These are phyloP conservation scores for Eidolon helvum DNA, from an alignment of 2,113 vertebrate species.

Conservation along the genomic window DNA sequence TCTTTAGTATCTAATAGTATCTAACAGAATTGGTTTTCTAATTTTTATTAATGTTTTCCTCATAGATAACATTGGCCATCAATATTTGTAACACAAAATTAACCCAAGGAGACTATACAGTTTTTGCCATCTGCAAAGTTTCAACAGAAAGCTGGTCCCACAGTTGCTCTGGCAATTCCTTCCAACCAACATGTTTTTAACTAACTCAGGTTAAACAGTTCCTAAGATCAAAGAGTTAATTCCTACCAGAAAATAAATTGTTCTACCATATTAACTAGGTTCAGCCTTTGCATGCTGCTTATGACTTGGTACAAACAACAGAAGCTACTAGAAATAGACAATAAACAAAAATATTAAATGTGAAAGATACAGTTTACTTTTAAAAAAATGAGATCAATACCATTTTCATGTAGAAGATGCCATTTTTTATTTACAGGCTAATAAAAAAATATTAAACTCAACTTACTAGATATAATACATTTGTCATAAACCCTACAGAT, in stretches of 20 bases:
- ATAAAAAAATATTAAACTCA: conserved; percentile 81
- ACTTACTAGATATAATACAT: conserved; percentile 66
- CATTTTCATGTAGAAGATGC: conserved; percentile 72
- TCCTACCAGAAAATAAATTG: background rate
- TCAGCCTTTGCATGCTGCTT: background rate
- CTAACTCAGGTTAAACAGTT: background rate
- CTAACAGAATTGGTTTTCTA: background rate
- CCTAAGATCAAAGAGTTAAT: background rate
- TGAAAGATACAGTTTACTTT: conserved; percentile 63
- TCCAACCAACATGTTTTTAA: background rate
- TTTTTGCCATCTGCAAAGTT: background rate
- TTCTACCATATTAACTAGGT: background rate
- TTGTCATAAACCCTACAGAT: conserved; percentile 68
- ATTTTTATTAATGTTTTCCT: background rate
- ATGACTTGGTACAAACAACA: background rate
- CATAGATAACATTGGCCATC: background rate
- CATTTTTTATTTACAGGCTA: conserved; percentile 81
- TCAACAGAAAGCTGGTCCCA: background rate
- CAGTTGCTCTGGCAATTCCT: background rate
- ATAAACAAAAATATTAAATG: conserved; percentile 48
- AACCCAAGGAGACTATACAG: background rate
- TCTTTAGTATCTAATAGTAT: background rate
- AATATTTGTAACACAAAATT: background rate
- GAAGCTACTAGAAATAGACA: conserved; percentile 28
- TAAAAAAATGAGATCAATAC: conserved; percentile 67